These are phyloP conservation scores for Callopanchax toddi DNA, from an alignment of 2,113 vertebrate species.

Conservation along the genomic window DNA sequence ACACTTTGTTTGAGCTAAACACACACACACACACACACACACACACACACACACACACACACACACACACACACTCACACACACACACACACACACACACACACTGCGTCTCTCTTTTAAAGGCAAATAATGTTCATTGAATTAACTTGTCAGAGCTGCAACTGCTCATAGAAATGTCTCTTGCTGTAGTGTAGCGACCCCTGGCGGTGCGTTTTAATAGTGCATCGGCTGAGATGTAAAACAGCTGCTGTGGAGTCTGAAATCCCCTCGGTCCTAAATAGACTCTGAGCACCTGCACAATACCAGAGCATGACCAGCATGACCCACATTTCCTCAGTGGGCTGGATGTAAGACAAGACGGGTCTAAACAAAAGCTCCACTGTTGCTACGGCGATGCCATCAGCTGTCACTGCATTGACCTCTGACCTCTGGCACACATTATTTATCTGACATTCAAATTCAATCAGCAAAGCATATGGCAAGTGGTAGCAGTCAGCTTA, in stretches of 20 bases:
- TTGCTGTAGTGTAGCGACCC: slow-evolving; percentile 49
- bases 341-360: slow-evolving; percentile 32
- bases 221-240: slow-evolving; percentile 22
- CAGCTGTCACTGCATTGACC: slow-evolving; percentile 31
- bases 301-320: slow-evolving; percentile 43
- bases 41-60: no score
- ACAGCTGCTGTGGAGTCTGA: slow-evolving; percentile 33
- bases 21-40: no score
- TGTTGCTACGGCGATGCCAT: slow-evolving; percentile 57
- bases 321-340: slow-evolving; percentile 60
- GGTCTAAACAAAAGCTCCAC: slow-evolving; percentile 49
- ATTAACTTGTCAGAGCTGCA: not conserved
- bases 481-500: slow-evolving; percentile 6
- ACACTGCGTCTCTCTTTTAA: not conserved
- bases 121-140: not conserved
- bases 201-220: slow-evolving; percentile 56
- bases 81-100: no score
- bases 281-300: slow-evolving; percentile 46
- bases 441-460: slow-evolving; percentile 29
- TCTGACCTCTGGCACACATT: slow-evolving; percentile 33
- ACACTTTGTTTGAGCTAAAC: no score
- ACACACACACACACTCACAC: no score
- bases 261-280: slow-evolving; percentile 3
- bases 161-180: not conserved
- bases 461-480: slow-evolving; percentile 15